Percentiles rank a stretch among this genome's conserved stretches.
These are phyloP conservation scores for Rynchops niger DNA, from an alignment of 2,113 vertebrate species.

Conservation along the genomic window DNA sequence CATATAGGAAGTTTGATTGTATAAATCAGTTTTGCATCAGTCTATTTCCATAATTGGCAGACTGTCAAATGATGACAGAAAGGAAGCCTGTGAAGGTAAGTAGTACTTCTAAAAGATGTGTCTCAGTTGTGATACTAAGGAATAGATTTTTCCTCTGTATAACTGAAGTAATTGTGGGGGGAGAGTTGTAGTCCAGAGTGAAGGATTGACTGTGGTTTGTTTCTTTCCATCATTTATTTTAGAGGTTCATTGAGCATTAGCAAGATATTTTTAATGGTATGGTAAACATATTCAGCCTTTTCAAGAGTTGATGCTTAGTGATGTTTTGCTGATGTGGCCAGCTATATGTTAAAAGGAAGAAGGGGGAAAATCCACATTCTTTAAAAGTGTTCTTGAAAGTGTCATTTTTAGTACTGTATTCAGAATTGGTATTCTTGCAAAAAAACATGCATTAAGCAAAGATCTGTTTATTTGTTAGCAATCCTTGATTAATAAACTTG, in stretches of 20 bases:
- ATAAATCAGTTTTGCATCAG: background rate
- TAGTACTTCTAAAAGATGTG: background rate
- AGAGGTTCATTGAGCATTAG: conserved; percentile 17
- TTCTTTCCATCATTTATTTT: conserved; percentile 2
- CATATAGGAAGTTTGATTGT: background rate
- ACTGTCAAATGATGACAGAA: background rate
- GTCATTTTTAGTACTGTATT: background rate
- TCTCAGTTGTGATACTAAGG: background rate
- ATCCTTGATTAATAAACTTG: background rate
- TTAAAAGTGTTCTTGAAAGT: background rate
- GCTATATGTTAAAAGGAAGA: background rate
- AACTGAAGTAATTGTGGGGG: background rate
- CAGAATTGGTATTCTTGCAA: background rate
- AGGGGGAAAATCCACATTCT: background rate
- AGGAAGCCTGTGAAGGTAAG: background rate
- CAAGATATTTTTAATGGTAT: background rate
- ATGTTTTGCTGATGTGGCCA: background rate
- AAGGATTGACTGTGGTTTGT: background rate
- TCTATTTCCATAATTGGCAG: background rate
- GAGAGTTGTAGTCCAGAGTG: background rate
- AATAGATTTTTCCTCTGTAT: background rate
- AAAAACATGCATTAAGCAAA: background rate
- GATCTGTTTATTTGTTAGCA: background rate
- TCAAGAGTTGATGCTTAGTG: background rate
- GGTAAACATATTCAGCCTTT: background rate